Percentiles rank a stretch among this genome's conserved stretches.
These are phyloP conservation scores for Sturmia bella DNA, from an alignment of 2,888 invertebrate genomes.

Conservation along the genomic window DNA sequence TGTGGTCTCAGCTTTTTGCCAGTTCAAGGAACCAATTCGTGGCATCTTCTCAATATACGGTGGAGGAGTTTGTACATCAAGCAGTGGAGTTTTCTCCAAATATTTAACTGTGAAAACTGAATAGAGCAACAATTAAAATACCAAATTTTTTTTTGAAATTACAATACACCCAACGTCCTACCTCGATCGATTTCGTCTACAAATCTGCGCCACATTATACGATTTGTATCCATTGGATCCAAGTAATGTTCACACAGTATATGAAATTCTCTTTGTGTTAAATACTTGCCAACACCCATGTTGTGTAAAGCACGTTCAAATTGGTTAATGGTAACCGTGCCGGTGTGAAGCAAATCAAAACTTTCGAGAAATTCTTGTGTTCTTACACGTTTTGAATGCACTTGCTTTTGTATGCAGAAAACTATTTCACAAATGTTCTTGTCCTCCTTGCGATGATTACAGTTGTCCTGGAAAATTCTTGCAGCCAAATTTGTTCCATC, in stretches of 20 bases:
- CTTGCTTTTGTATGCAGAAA: conserved; percentile 85
- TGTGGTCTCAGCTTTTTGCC: conserved; percentile 80
- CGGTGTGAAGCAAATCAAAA: conserved; percentile 87
- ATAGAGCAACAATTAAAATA: conserved; percentile 32
- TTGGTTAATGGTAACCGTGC: conserved; percentile 87
- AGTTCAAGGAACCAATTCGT: conserved; percentile 82
- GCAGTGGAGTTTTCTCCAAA: conserved; percentile 86
- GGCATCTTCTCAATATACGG: conserved; percentile 82
- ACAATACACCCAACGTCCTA: conserved; percentile 73
- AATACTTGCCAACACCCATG: conserved; percentile 85
- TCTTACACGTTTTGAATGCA: conserved; percentile 85
- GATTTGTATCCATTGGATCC: conserved; percentile 87
- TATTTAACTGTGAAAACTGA: conserved; percentile 86
- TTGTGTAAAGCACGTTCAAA: conserved; percentile 87
- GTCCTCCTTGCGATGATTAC: conserved; percentile 73
- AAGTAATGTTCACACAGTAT: conserved; percentile 86
- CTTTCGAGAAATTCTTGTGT: conserved; percentile 88
- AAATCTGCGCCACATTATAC: conserved; percentile 89
- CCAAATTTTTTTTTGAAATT: not conserved
- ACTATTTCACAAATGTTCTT: conserved; percentile 76
- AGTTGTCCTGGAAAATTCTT: conserved; percentile 70
- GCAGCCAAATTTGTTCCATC: conserved; percentile 73
- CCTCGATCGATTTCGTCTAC: conserved; percentile 90
- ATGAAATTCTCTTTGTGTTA: conserved; percentile 85
- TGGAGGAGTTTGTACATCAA: conserved; percentile 84